Evolutionary conservation across 2,888 invertebrate genomes (phyloP).

Genomic region (Antheraea yamamai): DNA sequence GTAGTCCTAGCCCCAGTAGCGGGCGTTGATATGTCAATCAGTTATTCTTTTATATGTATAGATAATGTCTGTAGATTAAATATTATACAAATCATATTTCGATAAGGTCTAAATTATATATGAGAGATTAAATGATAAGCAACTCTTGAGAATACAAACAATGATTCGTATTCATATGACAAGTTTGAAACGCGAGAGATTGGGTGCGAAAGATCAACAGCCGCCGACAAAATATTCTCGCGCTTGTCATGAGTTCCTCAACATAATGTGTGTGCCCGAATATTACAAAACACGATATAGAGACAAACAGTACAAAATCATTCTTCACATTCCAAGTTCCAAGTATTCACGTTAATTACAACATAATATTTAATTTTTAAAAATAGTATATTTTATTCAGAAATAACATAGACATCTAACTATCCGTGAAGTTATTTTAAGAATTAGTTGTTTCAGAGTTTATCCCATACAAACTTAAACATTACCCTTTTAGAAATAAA

Average conservation of each 20-base stretch:
- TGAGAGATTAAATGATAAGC: constrained; percentile 34
- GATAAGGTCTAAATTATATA: constrained; percentile 7
- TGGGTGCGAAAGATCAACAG: constrained; percentile 44
- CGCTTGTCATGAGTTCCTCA: constrained; percentile 35
- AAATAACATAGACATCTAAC: too few species aligned
- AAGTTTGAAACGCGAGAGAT: constrained; percentile 38
- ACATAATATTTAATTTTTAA: too few species aligned
- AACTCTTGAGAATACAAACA: constrained; percentile 31
- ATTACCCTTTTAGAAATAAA: too few species aligned
- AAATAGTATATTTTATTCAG: too few species aligned
- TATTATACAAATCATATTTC: constrained; percentile 19
- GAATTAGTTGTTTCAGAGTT: too few species aligned
- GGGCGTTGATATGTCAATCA: not conserved
- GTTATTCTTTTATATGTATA: constrained; percentile 17
- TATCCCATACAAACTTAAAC: too few species aligned
- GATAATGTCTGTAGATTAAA: too few species aligned
- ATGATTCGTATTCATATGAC: constrained; percentile 35
- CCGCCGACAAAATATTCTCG: constrained; percentile 23
- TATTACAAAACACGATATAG: constrained; percentile 29
- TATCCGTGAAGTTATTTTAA: too few species aligned
- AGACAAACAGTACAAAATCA: constrained; percentile 18
- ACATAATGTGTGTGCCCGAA: constrained; percentile 41
- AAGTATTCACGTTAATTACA: not conserved
- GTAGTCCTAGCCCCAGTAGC: too few species aligned
- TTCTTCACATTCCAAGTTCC: not conserved